phyloP scores from a whole-genome alignment of 2,113 vertebrate species.

The Pithys albifrons region DNA sequence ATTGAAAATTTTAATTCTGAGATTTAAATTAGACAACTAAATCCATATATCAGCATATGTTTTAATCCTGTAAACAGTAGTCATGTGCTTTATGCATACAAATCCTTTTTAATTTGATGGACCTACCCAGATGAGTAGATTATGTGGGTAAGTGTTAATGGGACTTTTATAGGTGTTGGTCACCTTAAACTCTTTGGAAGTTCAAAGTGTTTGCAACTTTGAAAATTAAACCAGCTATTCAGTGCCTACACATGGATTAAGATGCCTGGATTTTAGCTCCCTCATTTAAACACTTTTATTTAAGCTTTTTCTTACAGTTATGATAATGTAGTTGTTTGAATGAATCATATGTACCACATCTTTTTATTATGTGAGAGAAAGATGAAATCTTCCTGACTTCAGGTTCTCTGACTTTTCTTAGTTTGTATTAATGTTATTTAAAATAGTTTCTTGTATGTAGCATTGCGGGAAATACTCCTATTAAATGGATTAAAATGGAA shows the following conservation, averaged over 20 bases:
- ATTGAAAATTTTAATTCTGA: neutral
- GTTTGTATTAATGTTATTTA: constrained; percentile 51
- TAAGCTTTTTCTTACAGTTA: constrained; percentile 38
- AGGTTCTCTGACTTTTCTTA: neutral
- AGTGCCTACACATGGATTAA: constrained; percentile 46
- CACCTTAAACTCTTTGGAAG: constrained; percentile 16
- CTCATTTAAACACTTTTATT: constrained; percentile 4
- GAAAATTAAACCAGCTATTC: constrained; percentile 49
- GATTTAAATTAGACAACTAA: neutral
- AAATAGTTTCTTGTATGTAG: constrained; percentile 40
- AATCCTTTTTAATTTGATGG: constrained; percentile 1
- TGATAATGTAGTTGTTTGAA: neutral
- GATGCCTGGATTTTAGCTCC: constrained; percentile 27
- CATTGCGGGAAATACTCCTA: constrained; percentile 8
- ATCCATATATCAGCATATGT: neutral
- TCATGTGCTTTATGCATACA: neutral
- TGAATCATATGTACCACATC: neutral
- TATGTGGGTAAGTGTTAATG: neutral
- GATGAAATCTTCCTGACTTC: neutral
- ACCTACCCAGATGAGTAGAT: constrained; percentile 18
- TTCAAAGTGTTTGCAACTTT: neutral
- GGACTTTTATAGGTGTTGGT: neutral
- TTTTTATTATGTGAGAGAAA: constrained; percentile 32
- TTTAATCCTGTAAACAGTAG: neutral
- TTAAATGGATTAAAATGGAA: constrained; percentile 47